Evolutionary conservation across 2,113 vertebrate genomes (phyloP).

Genomic region (Zapus hudsonius): DNA sequence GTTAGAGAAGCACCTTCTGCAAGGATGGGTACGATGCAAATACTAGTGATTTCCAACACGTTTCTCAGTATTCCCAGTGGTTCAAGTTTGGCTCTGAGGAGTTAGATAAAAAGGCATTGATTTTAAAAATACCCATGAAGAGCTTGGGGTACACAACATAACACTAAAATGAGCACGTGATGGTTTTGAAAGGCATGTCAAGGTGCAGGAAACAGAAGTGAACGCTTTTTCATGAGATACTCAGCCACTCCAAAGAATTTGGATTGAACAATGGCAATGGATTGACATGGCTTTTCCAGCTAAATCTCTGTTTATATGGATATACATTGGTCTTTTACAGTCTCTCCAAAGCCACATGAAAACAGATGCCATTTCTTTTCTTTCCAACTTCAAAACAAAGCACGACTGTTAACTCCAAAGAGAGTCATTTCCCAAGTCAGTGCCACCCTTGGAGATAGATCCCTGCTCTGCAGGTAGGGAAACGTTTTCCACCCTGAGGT

Average conservation of each 20-base stretch:
- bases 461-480: background rate
- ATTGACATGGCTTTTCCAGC: background rate
- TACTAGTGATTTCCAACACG: background rate
- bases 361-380: background rate
- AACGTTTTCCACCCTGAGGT: background rate
- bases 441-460: background rate
- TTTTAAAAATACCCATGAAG: background rate
- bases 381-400: background rate
- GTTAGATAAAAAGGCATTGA: background rate
- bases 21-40: background rate
- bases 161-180: background rate
- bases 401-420: background rate
- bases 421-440: background rate
- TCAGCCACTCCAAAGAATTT: no score
- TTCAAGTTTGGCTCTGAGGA: constrained; percentile 25
- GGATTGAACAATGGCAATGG: background rate
- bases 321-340: background rate
- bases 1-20: background rate
- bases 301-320: background rate
- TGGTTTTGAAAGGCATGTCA: background rate
- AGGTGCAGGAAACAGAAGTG: constrained; percentile 1
- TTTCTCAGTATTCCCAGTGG: background rate
- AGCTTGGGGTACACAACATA: background rate
- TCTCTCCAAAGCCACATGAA: background rate
- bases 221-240: background rate